phyloP scores from a whole-genome alignment of 2,888 invertebrate species.

The Lymantria dispar region DNA sequence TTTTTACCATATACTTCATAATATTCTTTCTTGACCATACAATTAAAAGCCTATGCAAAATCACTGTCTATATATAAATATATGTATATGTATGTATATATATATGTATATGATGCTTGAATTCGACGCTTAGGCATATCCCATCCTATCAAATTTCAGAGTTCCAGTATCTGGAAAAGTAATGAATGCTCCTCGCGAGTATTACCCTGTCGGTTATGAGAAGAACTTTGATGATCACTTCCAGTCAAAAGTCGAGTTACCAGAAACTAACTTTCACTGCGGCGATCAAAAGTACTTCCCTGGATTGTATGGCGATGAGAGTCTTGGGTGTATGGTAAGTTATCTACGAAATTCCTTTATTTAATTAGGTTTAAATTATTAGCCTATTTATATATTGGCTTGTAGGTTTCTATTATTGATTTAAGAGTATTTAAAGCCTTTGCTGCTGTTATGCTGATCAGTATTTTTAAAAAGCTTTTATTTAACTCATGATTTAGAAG shows the following conservation, averaged over 20 bases:
- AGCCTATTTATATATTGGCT: no score
- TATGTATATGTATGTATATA: background rate
- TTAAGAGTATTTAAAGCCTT: no score
- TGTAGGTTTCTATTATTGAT: no score
- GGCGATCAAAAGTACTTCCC: slow-evolving; percentile 95
- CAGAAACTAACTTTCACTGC: slow-evolving; percentile 92
- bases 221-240: slow-evolving; percentile 95
- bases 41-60: background rate
- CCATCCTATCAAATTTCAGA: slow-evolving; percentile 45
- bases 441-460: no score
- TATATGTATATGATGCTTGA: background rate
- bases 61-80: no score
- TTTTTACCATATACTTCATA: background rate
- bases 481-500: no score
- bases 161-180: slow-evolving; percentile 82
- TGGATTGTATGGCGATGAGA: slow-evolving; percentile 93
- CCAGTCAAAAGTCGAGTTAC: slow-evolving; percentile 91
- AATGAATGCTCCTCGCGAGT: slow-evolving; percentile 95
- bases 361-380: no score
- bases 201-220: slow-evolving; percentile 93
- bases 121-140: slow-evolving; percentile 1
- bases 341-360: no score
- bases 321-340: slow-evolving; percentile 94
- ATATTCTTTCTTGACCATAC: background rate
- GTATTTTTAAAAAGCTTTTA: no score